These are phyloP conservation scores for Epinephelus coioides DNA, from an alignment of 2,797 vertebrate species.

Conservation along the genomic window DNA sequence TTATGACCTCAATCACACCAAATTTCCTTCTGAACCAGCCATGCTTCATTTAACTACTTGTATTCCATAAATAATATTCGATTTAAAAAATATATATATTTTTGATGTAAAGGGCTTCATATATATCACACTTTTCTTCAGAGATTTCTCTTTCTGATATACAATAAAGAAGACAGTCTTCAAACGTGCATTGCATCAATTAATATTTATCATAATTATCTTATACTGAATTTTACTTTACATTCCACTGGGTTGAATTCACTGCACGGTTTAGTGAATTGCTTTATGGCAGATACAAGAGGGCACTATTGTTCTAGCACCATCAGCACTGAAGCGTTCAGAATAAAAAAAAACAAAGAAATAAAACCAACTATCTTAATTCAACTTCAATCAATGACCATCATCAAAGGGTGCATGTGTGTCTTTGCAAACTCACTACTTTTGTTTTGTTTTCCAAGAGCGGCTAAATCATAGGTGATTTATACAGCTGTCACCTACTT, in stretches of 20 bases:
- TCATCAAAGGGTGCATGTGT: not conserved
- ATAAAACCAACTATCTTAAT: not conserved
- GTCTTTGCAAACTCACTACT: not conserved
- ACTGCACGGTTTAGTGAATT: not conserved
- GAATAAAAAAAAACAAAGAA: not conserved
- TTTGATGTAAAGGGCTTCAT: not conserved
- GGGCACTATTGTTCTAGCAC: not conserved
- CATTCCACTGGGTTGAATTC: not conserved
- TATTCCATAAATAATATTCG: not conserved
- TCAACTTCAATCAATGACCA: not conserved
- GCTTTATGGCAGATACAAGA: constrained; percentile 4
- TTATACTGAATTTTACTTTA: not conserved
- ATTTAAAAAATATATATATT: not conserved
- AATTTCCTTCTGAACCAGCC: not conserved
- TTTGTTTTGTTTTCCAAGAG: constrained; percentile 38
- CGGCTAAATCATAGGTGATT: constrained; percentile 83
- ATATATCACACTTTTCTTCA: constrained; percentile 11
- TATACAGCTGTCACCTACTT: constrained; percentile 88
- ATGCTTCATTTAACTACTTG: not conserved
- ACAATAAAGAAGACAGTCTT: not conserved
- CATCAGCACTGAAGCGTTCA: not conserved
- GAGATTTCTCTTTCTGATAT: not conserved
- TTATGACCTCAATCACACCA: constrained; percentile 25
- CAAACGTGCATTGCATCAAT: constrained; percentile 1
- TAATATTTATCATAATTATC: not conserved